Percentiles rank a stretch among this genome's conserved stretches.
Evolutionary conservation across 2,797 vertebrate species (phyloP).

Genomic region (Potorous gilbertii): DNA sequence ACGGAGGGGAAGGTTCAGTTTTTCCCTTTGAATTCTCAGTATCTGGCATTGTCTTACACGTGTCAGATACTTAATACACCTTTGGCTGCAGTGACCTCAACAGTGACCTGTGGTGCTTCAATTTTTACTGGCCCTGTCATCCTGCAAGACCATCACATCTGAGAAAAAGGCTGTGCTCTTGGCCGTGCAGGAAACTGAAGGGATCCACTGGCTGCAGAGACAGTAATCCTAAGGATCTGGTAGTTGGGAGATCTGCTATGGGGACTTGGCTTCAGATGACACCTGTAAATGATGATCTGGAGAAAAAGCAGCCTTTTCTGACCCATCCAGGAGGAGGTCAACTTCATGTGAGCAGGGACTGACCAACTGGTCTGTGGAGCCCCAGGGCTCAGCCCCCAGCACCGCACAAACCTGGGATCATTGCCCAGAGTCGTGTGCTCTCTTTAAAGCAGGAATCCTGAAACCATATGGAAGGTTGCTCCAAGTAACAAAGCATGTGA

Average conservation of each 20-base stretch:
- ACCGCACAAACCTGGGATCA: rapidly evolving
- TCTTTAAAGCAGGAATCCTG: neutral
- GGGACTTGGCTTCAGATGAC: neutral
- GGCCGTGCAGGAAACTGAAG: neutral
- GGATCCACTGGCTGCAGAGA: neutral
- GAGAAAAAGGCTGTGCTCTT: neutral
- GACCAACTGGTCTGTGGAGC: neutral
- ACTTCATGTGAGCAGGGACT: neutral
- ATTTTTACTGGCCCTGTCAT: neutral
- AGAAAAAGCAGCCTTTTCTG: neutral
- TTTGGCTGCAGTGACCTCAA: neutral
- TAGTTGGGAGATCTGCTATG: neutral
- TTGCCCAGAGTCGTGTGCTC: neutral
- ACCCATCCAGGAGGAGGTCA: neutral
- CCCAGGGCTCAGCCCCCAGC: neutral
- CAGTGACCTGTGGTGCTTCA: neutral
- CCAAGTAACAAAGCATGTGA: neutral
- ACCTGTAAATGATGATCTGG: neutral
- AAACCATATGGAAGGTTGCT: neutral
- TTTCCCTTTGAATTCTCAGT: neutral
- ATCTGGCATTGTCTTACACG: neutral
- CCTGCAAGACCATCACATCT: neutral
- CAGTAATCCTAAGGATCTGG: neutral
- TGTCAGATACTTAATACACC: neutral
- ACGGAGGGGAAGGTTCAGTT: neutral